Percentiles rank a stretch among this genome's conserved stretches.
These are phyloP conservation scores for Trematocara macrostoma DNA, from an alignment of 2,113 vertebrate species.

Conservation along the genomic window DNA sequence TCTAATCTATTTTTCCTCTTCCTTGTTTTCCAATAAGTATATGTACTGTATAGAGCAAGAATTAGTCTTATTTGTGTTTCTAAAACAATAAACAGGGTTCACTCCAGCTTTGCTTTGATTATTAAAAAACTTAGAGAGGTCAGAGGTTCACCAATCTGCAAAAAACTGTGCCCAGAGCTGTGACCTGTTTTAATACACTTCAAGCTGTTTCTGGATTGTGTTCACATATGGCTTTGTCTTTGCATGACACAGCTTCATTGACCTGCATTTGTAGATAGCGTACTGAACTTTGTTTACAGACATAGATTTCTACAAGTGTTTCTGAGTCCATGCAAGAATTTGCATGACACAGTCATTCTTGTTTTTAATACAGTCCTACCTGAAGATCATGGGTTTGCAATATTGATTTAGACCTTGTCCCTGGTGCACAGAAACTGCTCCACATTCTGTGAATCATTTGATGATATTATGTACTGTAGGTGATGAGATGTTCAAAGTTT, in stretches of 20 bases:
- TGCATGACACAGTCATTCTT: background rate
- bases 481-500: background rate
- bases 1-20: background rate
- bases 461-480: background rate
- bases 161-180: background rate
- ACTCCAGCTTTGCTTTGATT: background rate
- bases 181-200: background rate
- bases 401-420: background rate
- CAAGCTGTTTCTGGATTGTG: background rate
- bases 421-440: background rate
- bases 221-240: background rate
- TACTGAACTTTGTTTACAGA: background rate
- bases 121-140: background rate
- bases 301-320: background rate
- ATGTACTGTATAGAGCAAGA: background rate
- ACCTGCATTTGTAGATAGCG: background rate
- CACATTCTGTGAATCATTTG: background rate
- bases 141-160: background rate
- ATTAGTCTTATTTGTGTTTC: background rate
- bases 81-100: background rate
- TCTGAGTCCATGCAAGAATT: background rate
- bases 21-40: background rate
- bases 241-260: background rate
- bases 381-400: background rate
- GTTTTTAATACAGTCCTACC: background rate